Percentiles rank a stretch among this genome's conserved stretches.
Evolutionary conservation across 2,888 invertebrate genomes (phyloP).

Genomic region (Leptinotarsa tumamoca): DNA sequence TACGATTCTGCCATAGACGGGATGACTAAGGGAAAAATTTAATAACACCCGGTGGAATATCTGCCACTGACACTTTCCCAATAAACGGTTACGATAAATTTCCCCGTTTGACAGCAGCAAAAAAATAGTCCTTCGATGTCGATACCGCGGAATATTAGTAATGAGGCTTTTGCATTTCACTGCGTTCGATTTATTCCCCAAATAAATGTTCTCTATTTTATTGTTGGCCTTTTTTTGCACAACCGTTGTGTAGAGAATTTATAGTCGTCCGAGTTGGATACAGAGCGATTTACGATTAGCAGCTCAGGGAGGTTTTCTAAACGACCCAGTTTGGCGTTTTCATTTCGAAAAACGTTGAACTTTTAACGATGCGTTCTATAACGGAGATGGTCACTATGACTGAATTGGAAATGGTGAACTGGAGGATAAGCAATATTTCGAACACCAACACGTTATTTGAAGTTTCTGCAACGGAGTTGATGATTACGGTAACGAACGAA

Average conservation of each 20-base stretch:
- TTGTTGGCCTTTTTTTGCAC: slow-evolving; percentile 36
- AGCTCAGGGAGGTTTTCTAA: slow-evolving; percentile 15
- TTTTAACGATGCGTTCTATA: slow-evolving; percentile 16
- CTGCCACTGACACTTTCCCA: slow-evolving; percentile 53
- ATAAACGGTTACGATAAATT: slow-evolving; percentile 53
- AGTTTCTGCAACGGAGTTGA: background rate
- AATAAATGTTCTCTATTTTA: slow-evolving; percentile 41
- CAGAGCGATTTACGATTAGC: slow-evolving; percentile 14
- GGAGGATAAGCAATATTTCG: background rate
- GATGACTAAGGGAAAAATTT: slow-evolving; percentile 41
- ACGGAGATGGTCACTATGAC: slow-evolving; percentile 5
- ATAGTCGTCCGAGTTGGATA: slow-evolving; percentile 27
- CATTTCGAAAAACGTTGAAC: slow-evolving; percentile 16
- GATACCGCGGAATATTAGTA: slow-evolving; percentile 41
- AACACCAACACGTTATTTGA: background rate
- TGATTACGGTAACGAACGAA: background rate
- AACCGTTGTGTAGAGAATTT: slow-evolving; percentile 36
- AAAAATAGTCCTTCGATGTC: slow-evolving; percentile 36
- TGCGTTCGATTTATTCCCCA: slow-evolving; percentile 41
- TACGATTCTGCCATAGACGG: slow-evolving; percentile 34
- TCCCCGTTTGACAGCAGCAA: slow-evolving; percentile 34
- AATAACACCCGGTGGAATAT: slow-evolving; percentile 50
- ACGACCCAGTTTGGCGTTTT: slow-evolving; percentile 17
- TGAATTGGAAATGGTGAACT: slow-evolving; percentile 1
- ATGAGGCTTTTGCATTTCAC: slow-evolving; percentile 41